Evolutionary conservation across 2,797 vertebrate species (phyloP).

Genomic region (Coilia nasus): DNA sequence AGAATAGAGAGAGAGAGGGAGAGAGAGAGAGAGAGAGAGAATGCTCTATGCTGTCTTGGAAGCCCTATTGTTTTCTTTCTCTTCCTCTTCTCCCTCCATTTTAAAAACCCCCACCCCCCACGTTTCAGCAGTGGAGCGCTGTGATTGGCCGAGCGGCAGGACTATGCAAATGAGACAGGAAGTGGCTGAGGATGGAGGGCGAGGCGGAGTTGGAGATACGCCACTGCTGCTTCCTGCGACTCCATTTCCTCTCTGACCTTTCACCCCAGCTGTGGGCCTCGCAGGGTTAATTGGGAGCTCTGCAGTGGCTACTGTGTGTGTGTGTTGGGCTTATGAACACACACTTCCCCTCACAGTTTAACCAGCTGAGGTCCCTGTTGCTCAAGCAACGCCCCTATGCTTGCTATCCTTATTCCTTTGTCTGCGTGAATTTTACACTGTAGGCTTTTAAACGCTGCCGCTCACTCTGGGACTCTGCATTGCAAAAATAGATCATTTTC

Average conservation of each 20-base stretch:
- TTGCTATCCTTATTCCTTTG: background rate
- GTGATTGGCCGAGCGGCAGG: constrained; percentile 48
- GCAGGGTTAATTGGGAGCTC: constrained; percentile 32
- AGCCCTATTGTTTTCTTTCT: constrained; percentile 42
- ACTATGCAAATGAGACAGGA: constrained; percentile 53
- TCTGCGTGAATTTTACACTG: background rate
- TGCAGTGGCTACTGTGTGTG: background rate
- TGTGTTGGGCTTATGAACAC: background rate
- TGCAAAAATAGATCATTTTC: background rate
- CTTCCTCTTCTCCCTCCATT: constrained; percentile 17
- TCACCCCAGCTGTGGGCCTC: constrained; percentile 33
- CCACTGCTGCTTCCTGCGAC: constrained; percentile 50
- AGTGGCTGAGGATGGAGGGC: constrained; percentile 45
- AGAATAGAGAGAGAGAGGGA: too few relatives aligned
- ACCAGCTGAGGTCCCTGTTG: background rate
- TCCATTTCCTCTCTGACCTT: constrained; percentile 50
- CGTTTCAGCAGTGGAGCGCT: constrained; percentile 21
- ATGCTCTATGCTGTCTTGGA: constrained; percentile 42
- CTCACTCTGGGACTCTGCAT: background rate
- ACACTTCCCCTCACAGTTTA: background rate
- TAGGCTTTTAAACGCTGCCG: background rate
- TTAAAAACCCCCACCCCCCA: constrained; percentile 3
- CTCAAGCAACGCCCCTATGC: background rate
- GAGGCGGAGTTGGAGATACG: constrained; percentile 14
- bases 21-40: constrained; percentile 20